A percentile compares a stretch with the other conserved stretches of the same genome.
These are phyloP conservation scores for Caenorhabditis afra DNA, from an alignment of 2,888 invertebrate species.

Conservation along the genomic window DNA sequence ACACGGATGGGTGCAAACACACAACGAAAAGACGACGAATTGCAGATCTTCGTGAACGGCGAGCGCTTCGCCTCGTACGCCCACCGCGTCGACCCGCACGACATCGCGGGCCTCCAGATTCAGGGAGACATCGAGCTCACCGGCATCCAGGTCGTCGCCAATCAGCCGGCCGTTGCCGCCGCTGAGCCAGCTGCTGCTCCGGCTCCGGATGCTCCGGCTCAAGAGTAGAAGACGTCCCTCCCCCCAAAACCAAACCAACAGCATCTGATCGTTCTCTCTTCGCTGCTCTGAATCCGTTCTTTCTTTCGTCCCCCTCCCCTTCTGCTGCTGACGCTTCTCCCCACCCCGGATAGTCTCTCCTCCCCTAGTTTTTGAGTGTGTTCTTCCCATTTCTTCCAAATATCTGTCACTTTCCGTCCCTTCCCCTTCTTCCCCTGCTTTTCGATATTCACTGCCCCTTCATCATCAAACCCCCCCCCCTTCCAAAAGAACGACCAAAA, in stretches of 20 bases:
- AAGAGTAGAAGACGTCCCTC: conserved; percentile 11
- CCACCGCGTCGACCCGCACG: conserved; percentile 75
- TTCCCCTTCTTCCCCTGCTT: neutral
- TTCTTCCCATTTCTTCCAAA: conserved; percentile 5
- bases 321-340: neutral
- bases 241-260: too few relatives aligned
- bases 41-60: conserved; percentile 78
- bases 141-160: conserved; percentile 64
- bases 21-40: too few relatives aligned
- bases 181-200: conserved; percentile 1
- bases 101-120: conserved; percentile 75
- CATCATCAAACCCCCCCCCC: conserved; percentile 28
- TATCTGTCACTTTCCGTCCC: conserved; percentile 43
- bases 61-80: conserved; percentile 76
- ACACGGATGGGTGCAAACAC: too few relatives aligned
- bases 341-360: conserved; percentile 8
- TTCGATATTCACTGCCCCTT: conserved; percentile 43
- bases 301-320: conserved; percentile 1
- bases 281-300: too few relatives aligned
- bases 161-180: conserved; percentile 4
- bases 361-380: neutral
- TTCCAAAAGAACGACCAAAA: conserved; percentile 24
- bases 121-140: conserved; percentile 74
- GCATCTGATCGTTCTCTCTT: too few relatives aligned
- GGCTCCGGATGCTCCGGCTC: conserved; percentile 1